phyloP scores from a whole-genome alignment of 2,797 vertebrate species.

The Premnoplex brunnescens region DNA sequence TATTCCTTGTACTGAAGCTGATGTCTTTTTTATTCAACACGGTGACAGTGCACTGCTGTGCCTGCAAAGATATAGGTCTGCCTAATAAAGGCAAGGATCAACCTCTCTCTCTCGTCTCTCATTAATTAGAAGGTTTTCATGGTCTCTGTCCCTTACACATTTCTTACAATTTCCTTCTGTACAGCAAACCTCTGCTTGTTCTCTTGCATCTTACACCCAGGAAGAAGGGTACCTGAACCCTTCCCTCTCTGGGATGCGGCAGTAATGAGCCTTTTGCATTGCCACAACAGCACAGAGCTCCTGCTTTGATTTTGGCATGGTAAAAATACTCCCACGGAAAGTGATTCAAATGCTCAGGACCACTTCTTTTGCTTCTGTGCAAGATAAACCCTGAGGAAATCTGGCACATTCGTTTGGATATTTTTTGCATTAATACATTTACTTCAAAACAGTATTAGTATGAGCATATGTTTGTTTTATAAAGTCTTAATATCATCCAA shows the following conservation, averaged over 20 bases:
- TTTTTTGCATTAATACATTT: slow-evolving; percentile 60
- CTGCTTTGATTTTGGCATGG: background rate
- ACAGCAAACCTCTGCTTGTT: background rate
- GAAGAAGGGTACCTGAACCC: background rate
- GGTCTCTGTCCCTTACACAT: background rate
- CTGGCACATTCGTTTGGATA: slow-evolving; percentile 45
- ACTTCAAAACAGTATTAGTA: slow-evolving; percentile 49
- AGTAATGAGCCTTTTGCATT: background rate
- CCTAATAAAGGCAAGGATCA: background rate
- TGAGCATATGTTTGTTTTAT: slow-evolving; percentile 65
- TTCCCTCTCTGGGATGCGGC: background rate
- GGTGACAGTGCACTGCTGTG: too few species aligned
- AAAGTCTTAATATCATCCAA: slow-evolving; percentile 56
- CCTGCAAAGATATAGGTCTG: background rate
- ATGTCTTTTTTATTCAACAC: background rate
- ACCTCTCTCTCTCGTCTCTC: background rate
- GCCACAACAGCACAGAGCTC: background rate
- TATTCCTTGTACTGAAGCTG: rapidly evolving
- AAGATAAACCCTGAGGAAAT: slow-evolving; percentile 55
- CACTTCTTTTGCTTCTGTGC: slow-evolving; percentile 19
- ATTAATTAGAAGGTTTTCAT: background rate
- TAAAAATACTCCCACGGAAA: background rate
- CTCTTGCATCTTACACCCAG: background rate
- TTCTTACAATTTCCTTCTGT: background rate
- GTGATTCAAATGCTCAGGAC: slow-evolving; percentile 8